A percentile compares a stretch with the other conserved stretches of the same genome.
Conservation (phyloP, 1,140 invertebrate species). For the Pachypeltis micranthus region DNA sequence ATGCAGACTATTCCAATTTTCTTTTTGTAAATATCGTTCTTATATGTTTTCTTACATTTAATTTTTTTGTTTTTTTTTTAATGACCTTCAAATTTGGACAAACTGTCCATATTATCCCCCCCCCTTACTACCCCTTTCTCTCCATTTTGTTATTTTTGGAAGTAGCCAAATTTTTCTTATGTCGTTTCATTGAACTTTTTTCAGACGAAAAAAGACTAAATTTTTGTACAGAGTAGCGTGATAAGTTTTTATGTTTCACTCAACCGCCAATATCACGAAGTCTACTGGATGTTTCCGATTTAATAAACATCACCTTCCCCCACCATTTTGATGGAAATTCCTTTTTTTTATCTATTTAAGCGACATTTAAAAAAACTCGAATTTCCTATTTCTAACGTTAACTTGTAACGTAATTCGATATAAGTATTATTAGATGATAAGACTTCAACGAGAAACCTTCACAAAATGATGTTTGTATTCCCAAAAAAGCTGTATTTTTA, state of each 20-base stretch:
- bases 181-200: not conserved
- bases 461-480: not conserved
- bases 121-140: no score
- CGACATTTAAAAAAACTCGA: not conserved
- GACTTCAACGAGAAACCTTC: not conserved
- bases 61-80: not conserved
- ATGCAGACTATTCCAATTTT: constrained; percentile 2
- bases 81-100: not conserved
- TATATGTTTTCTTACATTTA: no score
- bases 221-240: not conserved
- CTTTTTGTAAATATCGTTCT: constrained; percentile 4
- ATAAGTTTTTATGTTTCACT: no score
- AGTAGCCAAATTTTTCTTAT: not conserved
- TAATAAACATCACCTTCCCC: not conserved
- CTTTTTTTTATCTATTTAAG: not conserved
- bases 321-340: not conserved
- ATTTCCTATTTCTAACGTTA: not conserved
- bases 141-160: not conserved
- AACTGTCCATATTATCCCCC: not conserved
- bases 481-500: not conserved
- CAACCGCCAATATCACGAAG: no score
- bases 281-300: not conserved
- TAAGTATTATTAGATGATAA: not conserved
- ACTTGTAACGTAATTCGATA: not conserved
- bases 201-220: not conserved